These are phyloP conservation scores for Rotaria sp. DNA, from an alignment of 2,888 invertebrate genomes.

Conservation along the genomic window DNA sequence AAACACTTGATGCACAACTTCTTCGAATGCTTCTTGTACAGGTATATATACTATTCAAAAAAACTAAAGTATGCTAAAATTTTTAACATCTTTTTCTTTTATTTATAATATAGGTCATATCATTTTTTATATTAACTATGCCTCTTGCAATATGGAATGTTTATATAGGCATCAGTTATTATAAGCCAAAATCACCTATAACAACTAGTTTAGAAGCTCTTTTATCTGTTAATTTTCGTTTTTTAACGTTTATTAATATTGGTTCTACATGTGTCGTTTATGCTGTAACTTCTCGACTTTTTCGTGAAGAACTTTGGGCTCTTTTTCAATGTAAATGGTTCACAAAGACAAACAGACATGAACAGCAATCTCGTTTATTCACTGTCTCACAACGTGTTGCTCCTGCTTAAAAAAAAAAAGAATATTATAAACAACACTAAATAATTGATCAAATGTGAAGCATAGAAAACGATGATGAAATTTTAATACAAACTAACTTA, in stretches of 20 bases:
- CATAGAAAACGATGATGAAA: no score
- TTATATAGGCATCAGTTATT: background rate
- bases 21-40: background rate
- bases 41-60: no score
- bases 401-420: background rate
- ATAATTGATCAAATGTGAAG: no score
- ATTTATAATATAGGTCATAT: background rate
- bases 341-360: background rate
- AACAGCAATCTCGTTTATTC: background rate
- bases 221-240: background rate
- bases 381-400: background rate
- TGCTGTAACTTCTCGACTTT: background rate
- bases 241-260: background rate
- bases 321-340: background rate
- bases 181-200: background rate
- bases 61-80: no score
- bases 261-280: background rate
- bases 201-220: background rate
- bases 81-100: no score
- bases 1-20: background rate
- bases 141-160: background rate
- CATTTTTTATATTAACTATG: background rate
- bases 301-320: background rate
- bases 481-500: no score
- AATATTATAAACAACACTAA: no score